A percentile compares a stretch with the other conserved stretches of the same genome.
Conservation (phyloP, 2,888 invertebrate genomes). For the Xestia sexstrigata region DNA sequence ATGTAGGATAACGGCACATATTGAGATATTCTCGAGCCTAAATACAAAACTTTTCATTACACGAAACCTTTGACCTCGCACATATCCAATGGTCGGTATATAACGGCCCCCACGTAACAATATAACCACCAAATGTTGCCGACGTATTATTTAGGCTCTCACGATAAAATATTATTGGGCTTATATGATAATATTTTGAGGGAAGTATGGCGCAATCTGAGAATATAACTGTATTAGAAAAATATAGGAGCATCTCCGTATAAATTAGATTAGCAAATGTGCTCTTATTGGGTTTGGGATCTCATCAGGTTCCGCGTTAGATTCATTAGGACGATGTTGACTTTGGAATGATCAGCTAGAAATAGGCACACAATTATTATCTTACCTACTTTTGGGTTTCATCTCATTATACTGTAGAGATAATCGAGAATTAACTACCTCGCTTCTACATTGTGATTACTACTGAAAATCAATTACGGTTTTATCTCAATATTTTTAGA, state of each 20-base stretch:
- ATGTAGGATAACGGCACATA: neutral
- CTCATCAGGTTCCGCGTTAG: neutral
- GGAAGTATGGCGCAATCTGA: constrained; percentile 33
- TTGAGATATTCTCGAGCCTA: constrained; percentile 19
- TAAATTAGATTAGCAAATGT: constrained; percentile 41
- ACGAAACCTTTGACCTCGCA: constrained; percentile 24
- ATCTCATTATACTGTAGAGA: neutral
- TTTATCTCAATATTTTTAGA: neutral
- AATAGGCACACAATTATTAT: neutral
- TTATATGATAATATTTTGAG: constrained; percentile 63
- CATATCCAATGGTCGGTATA: constrained; percentile 26
- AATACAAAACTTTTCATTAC: constrained; percentile 13
- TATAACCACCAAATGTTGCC: constrained; percentile 59
- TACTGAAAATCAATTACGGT: neutral
- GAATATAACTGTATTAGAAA: constrained; percentile 56
- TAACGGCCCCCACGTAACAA: constrained; percentile 48
- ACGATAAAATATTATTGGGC: constrained; percentile 62
- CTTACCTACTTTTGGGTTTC: neutral
- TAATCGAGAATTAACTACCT: neutral
- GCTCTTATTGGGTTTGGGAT: constrained; percentile 14
- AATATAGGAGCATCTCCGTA: constrained; percentile 44
- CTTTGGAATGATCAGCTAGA: neutral
- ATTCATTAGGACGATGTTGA: constrained; percentile 13
- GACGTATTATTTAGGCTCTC: constrained; percentile 54
- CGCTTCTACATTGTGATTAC: neutral